Evolutionary conservation across 92 coral and sea anemone species (phyloP).

Genomic region (Palythoa heliodiscus): DNA sequence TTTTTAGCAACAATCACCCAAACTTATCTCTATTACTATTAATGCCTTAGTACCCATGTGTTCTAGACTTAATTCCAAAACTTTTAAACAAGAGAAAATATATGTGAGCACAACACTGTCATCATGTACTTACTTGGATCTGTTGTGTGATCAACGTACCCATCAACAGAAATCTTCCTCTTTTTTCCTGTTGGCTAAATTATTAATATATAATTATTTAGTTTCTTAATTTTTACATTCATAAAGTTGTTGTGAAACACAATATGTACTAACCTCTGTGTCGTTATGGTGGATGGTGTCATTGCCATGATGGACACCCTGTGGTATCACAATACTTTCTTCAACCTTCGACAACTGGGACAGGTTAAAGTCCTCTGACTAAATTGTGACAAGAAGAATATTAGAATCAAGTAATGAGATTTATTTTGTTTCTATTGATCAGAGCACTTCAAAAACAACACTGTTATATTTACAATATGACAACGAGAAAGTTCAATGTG

Average conservation of each 20-base stretch:
- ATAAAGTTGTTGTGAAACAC: not conserved
- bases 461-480: not conserved
- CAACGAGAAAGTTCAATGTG: too few relatives aligned
- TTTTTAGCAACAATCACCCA: too few relatives aligned
- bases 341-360: conserved; percentile 68
- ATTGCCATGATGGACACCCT: conserved; percentile 23
- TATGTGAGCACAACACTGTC: too few relatives aligned
- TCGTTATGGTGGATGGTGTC: conserved; percentile 60
- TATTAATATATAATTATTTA: not conserved
- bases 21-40: too few relatives aligned
- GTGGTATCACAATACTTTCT: conserved; percentile 69
- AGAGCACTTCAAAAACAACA: too few relatives aligned
- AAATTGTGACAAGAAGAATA: conserved; percentile 35
- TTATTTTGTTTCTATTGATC: too few relatives aligned
- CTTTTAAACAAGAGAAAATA: too few relatives aligned
- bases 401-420: too few relatives aligned
- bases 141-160: conserved; percentile 46
- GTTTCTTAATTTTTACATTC: not conserved
- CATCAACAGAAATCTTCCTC: conserved; percentile 78
- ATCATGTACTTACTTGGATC: conserved; percentile 60
- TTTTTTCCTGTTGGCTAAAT: conserved; percentile 75
- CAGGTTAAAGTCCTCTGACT: conserved; percentile 79
- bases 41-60: too few relatives aligned
- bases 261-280: conserved; percentile 59
- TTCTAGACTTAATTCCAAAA: too few relatives aligned